phyloP scores from a whole-genome alignment of 2,888 invertebrate species.

The Hypolimnas misippus region DNA sequence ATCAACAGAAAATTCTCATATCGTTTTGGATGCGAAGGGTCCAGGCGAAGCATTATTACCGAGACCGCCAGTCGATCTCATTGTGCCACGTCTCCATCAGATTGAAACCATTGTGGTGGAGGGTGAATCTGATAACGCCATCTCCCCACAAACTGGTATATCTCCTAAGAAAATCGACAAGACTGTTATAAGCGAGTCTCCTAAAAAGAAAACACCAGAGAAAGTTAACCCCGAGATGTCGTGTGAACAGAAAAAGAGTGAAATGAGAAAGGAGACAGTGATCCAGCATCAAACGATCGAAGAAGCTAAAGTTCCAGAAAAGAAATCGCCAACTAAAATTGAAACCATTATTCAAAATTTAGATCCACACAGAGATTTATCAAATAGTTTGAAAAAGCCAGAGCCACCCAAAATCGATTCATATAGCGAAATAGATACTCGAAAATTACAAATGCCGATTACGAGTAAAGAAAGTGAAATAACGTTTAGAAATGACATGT shows the following conservation, averaged over 20 bases:
- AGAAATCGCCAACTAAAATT: conserved; percentile 72
- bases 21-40: conserved; percentile 72
- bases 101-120: conserved; percentile 76
- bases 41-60: conserved; percentile 60
- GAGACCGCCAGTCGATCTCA: conserved; percentile 62
- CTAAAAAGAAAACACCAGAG: conserved; percentile 67
- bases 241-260: conserved; percentile 65
- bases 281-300: conserved; percentile 74
- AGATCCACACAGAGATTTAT: conserved; percentile 66
- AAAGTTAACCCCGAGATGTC: conserved; percentile 52
- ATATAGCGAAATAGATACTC: conserved; percentile 62
- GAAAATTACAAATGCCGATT: conserved; percentile 58
- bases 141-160: conserved; percentile 55
- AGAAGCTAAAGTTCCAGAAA: conserved; percentile 63
- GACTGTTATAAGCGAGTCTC: conserved; percentile 65
- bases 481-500: conserved; percentile 65
- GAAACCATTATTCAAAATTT: conserved; percentile 71
- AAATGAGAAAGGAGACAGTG: conserved; percentile 75
- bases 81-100: conserved; percentile 66
- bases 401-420: conserved; percentile 68
- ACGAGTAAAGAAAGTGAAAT: conserved; percentile 67
- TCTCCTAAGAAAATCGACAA: conserved; percentile 69
- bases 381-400: conserved; percentile 60
- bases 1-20: conserved; percentile 73
- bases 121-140: conserved; percentile 68